These are phyloP conservation scores for Notospermus geniculatus DNA, from an alignment of 1,140 invertebrate species.

Conservation along the genomic window DNA sequence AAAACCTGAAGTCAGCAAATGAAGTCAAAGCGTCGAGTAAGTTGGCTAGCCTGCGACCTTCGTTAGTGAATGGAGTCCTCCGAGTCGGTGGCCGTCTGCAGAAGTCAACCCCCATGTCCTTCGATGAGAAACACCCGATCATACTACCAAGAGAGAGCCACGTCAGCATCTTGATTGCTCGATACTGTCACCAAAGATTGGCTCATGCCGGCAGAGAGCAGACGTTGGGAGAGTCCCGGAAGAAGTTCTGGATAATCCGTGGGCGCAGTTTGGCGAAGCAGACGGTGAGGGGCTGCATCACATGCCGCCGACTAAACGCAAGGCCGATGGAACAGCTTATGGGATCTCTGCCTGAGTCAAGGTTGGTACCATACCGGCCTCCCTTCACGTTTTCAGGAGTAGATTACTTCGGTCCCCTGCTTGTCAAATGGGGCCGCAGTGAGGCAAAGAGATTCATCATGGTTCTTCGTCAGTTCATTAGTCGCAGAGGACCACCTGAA, in stretches of 20 bases:
- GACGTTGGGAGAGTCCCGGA: not conserved
- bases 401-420: conserved; percentile 29
- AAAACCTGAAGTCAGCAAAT: not conserved
- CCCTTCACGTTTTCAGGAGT: conserved; percentile 26
- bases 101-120: not conserved
- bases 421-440: too few species aligned
- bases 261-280: conserved; percentile 13
- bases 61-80: not conserved
- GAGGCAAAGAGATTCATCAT: too few species aligned
- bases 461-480: too few species aligned
- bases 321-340: conserved; percentile 22
- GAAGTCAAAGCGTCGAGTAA: not conserved
- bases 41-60: not conserved
- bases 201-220: conserved; percentile 6
- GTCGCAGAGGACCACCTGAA: too few species aligned
- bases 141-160: conserved; percentile 8
- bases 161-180: not conserved
- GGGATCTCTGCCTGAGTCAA: conserved; percentile 26
- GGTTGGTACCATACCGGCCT: conserved; percentile 15
- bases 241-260: conserved; percentile 1
- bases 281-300: conserved; percentile 24
- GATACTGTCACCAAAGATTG: not conserved
- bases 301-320: conserved; percentile 17
- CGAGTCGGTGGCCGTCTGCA: not conserved
- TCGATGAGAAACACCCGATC: conserved; percentile 5